These are phyloP conservation scores for Aleiodes sp. DNA, from an alignment of 1,140 invertebrate species.

Conservation along the genomic window DNA sequence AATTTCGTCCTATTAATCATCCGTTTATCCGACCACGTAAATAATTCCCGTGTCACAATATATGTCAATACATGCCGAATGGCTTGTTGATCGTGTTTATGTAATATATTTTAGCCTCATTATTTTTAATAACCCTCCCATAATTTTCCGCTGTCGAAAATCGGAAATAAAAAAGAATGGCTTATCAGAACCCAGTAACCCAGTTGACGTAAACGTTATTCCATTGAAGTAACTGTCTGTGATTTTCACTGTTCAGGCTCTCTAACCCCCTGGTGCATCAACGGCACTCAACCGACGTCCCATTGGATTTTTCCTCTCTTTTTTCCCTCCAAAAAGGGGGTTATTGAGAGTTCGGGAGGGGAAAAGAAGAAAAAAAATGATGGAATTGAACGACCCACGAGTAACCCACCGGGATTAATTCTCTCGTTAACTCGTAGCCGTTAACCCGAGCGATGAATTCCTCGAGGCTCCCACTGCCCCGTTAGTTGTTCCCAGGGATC, in stretches of 20 bases:
- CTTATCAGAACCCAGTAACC: too few species aligned
- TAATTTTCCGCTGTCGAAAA: too few species aligned
- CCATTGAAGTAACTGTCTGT: constrained; percentile 3
- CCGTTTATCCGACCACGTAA: neutral
- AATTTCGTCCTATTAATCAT: constrained; percentile 10
- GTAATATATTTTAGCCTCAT: neutral
- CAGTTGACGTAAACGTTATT: neutral
- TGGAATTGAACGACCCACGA: constrained; percentile 24
- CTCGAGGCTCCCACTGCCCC: constrained; percentile 26
- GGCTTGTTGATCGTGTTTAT: neutral
- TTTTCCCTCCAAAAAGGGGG: neutral
- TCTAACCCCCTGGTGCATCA: neutral
- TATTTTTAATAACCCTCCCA: neutral
- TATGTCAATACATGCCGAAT: neutral
- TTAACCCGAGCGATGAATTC: constrained; percentile 38
- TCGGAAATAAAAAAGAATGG: too few species aligned
- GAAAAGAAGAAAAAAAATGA: constrained; percentile 18
- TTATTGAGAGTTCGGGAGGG: neutral
- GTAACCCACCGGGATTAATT: constrained; percentile 37
- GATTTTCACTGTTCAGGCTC: constrained; percentile 6
- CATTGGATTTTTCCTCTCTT: constrained; percentile 1
- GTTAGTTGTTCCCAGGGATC: constrained; percentile 23
- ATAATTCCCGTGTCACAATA: constrained; percentile 5
- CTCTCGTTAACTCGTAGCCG: constrained; percentile 37
- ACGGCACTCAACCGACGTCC: neutral